Conservation (phyloP, 1,140 invertebrate genomes). For the Wiebesia pumilae region DNA sequence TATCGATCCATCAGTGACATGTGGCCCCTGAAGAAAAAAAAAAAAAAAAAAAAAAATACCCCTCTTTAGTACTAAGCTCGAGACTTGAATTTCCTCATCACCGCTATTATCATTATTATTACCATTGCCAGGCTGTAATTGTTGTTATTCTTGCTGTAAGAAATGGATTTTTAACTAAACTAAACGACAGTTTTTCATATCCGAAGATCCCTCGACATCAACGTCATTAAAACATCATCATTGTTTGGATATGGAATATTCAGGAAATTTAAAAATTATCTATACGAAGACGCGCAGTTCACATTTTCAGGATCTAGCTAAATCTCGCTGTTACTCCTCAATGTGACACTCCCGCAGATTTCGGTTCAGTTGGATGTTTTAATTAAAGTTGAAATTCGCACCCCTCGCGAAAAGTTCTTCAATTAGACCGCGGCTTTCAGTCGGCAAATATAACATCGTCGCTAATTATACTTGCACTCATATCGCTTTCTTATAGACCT, state of each 20-base stretch:
- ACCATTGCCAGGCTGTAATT: too few species aligned
- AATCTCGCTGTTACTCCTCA: background rate
- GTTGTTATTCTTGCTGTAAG: too few species aligned
- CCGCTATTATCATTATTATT: too few species aligned
- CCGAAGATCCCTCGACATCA: too few species aligned
- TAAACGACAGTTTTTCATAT: too few species aligned
- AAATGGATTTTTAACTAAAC: too few species aligned
- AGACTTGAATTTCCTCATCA: too few species aligned
- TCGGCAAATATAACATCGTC: background rate
- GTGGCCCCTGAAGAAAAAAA: too few species aligned
- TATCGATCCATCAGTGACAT: background rate
- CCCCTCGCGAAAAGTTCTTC: constrained; percentile 52
- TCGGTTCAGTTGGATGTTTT: constrained; percentile 38
- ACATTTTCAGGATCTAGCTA: background rate
- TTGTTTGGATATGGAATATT: background rate
- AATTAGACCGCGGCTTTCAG: constrained; percentile 28
- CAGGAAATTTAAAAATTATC: background rate
- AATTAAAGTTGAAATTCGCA: constrained; percentile 53
- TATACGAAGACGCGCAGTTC: background rate
- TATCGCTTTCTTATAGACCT: background rate
- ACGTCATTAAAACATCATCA: background rate
- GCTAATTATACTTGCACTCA: constrained; percentile 35
- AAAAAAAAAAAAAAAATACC: too few species aligned
- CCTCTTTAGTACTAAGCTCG: too few species aligned
- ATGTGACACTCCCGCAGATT: background rate